These are phyloP conservation scores for Chrysina gloriosa DNA, from an alignment of 2,888 invertebrate genomes.

Conservation along the genomic window DNA sequence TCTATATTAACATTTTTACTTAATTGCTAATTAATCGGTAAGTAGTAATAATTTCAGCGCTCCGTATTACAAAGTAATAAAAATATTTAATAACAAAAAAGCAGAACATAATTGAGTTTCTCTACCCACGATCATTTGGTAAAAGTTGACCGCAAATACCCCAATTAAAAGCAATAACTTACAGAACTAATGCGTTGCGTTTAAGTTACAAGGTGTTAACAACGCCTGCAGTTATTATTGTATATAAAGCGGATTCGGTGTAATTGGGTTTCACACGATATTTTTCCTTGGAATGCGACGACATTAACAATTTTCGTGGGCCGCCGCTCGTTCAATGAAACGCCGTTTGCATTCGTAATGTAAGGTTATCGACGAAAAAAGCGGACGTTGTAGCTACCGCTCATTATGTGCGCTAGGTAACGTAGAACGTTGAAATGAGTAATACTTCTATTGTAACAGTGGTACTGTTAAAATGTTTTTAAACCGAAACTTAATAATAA, in stretches of 20 bases:
- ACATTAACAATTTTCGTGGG: conserved; percentile 29
- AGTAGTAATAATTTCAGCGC: too few species aligned
- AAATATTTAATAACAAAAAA: too few species aligned
- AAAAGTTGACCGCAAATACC: not conserved
- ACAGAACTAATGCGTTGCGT: not conserved
- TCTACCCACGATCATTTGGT: too few species aligned
- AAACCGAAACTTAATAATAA: too few species aligned
- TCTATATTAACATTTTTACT: too few species aligned
- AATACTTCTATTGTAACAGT: not conserved
- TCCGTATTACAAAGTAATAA: too few species aligned
- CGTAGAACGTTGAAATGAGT: not conserved
- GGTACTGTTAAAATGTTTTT: too few species aligned
- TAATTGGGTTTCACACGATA: not conserved
- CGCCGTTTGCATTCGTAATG: conserved; percentile 19
- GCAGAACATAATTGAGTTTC: too few species aligned
- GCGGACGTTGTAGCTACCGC: not conserved
- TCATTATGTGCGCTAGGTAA: not conserved
- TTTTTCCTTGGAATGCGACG: conserved; percentile 28
- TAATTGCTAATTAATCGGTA: too few species aligned
- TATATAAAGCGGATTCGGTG: not conserved
- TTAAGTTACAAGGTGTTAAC: conserved; percentile 22
- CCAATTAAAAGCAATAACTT: not conserved
- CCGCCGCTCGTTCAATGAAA: conserved; percentile 16
- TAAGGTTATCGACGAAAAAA: conserved; percentile 25
- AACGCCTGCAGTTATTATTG: not conserved